A percentile compares a stretch with the other conserved stretches of the same genome.
phyloP scores from a whole-genome alignment of 2,888 invertebrate genomes.

The Tethea ocularis region DNA sequence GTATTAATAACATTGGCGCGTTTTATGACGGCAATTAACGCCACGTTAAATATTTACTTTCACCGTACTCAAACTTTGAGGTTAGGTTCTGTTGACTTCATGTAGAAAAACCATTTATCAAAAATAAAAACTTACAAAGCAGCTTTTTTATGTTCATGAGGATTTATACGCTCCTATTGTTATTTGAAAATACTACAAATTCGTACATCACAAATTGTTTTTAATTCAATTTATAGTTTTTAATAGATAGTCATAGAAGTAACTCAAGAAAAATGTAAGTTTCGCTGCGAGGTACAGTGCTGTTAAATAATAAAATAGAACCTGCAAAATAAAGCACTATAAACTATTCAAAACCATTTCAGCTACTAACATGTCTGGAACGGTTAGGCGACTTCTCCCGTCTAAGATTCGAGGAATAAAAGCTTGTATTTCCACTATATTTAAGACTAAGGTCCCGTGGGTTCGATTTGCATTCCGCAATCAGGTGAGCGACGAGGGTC shows the following conservation, averaged over 20 bases:
- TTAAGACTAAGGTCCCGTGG: slow-evolving; percentile 53
- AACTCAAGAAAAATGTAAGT: slow-evolving; percentile 34
- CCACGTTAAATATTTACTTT: background rate
- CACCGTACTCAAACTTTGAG: slow-evolving; percentile 3
- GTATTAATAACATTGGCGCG: background rate
- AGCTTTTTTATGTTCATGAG: background rate
- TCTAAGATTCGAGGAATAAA: slow-evolving; percentile 44
- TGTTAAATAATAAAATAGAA: slow-evolving; percentile 49
- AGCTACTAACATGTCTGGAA: slow-evolving; percentile 55
- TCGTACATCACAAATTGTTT: too few species aligned
- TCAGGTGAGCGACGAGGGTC: slow-evolving; percentile 67
- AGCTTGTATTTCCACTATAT: slow-evolving; percentile 50
- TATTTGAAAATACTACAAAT: too few species aligned
- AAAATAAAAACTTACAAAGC: background rate
- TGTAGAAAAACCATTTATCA: background rate
- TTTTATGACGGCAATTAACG: background rate
- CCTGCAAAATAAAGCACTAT: slow-evolving; percentile 55
- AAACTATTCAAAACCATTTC: slow-evolving; percentile 62
- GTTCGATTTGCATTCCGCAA: slow-evolving; percentile 63
- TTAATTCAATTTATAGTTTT: too few species aligned
- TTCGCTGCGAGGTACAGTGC: slow-evolving; percentile 31
- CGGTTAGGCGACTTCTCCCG: slow-evolving; percentile 41
- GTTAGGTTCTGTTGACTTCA: background rate
- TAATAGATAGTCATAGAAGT: background rate
- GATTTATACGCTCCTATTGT: too few species aligned